A percentile compares a stretch with the other conserved stretches of the same genome.
These are phyloP conservation scores for Mnemiopsis leidyi DNA, from an alignment of 37 sponge, comb jelly and placozoan genomes.

Conservation along the genomic window DNA sequence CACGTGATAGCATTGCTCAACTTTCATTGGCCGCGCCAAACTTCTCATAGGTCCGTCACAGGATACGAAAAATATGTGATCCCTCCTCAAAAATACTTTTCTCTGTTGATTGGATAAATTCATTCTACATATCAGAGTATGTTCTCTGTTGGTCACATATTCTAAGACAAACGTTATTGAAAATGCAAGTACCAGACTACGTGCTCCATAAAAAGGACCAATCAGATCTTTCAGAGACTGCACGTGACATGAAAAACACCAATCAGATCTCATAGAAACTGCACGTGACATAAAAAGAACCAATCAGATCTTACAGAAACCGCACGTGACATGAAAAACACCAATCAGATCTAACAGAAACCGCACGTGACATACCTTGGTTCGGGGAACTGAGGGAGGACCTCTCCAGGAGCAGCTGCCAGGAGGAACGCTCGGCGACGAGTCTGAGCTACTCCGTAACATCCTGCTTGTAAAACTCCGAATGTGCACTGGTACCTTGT, in stretches of 20 bases:
- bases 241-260: neutral
- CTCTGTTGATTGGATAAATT: no score
- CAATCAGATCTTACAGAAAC: neutral
- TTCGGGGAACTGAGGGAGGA: slow-evolving; percentile 80
- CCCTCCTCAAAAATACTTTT: no score
- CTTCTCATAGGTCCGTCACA: no score
- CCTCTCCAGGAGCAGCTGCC: slow-evolving; percentile 92
- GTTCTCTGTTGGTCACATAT: no score
- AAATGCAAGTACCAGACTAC: no score
- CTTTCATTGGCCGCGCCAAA: no score
- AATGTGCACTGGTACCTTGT: slow-evolving; percentile 77
- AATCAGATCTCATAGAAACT: neutral
- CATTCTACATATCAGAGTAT: no score
- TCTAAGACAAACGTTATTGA: no score
- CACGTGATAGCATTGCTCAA: no score
- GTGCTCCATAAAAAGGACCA: neutral
- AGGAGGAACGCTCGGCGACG: slow-evolving; percentile 84
- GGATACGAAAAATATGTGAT: no score
- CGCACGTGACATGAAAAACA: neutral
- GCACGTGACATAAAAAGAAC: neutral
- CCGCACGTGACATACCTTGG: slow-evolving; percentile 80
- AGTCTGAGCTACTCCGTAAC: slow-evolving; percentile 91
- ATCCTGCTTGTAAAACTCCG: slow-evolving; percentile 88
- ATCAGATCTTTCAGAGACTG: neutral
- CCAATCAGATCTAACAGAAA: neutral